These are phyloP conservation scores for Tauraco erythrolophus DNA, from an alignment of 2,113 vertebrate genomes.

Conservation along the genomic window DNA sequence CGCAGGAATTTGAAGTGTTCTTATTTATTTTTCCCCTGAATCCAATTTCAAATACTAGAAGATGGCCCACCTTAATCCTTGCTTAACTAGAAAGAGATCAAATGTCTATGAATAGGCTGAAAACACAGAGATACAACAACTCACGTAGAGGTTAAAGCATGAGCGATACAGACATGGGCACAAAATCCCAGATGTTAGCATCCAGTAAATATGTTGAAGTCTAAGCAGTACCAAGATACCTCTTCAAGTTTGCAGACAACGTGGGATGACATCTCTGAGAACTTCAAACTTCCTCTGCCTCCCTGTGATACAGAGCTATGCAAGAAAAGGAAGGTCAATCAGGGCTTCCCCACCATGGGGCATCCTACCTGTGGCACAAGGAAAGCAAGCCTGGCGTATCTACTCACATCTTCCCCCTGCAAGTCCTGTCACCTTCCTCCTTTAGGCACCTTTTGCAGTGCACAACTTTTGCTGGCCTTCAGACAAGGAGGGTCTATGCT, in stretches of 20 bases:
- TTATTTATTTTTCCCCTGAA: not conserved
- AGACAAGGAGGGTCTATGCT: not conserved
- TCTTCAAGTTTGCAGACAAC: not conserved
- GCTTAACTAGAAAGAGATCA: not conserved
- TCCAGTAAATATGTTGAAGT: not conserved
- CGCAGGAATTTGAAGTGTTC: not conserved
- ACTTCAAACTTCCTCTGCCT: not conserved
- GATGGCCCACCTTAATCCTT: not conserved
- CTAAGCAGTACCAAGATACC: not conserved
- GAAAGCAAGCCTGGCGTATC: not conserved
- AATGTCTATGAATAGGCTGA: not conserved
- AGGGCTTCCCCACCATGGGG: not conserved
- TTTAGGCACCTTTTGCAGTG: not conserved
- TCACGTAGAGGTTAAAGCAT: not conserved
- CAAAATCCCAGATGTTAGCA: not conserved
- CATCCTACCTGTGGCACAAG: not conserved
- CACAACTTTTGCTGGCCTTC: not conserved
- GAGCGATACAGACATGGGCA: not conserved
- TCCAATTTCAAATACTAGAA: not conserved
- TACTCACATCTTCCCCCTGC: not conserved
- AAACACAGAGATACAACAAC: not conserved
- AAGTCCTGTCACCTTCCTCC: not conserved
- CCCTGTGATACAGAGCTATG: not conserved
- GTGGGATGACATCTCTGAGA: not conserved
- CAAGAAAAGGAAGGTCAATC: not conserved